Conservation (phyloP, 2,113 vertebrate genomes). For the Ictalurus punctatus region DNA sequence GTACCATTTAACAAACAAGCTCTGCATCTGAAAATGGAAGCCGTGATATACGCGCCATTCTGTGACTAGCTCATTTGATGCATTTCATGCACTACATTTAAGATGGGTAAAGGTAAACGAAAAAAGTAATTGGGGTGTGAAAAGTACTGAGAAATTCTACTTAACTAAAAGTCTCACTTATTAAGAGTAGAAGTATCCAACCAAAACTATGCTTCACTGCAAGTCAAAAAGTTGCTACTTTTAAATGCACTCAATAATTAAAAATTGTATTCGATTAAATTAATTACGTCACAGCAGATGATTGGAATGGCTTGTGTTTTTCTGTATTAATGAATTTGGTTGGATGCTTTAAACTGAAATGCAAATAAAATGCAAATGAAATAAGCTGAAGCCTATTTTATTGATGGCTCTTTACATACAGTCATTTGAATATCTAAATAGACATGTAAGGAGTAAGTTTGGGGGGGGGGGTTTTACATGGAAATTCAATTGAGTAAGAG, state of each 20-base stretch:
- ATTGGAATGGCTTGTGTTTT: background rate
- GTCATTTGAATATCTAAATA: background rate
- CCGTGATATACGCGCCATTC: background rate
- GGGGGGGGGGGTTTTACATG: too few relatives aligned
- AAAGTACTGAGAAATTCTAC: background rate
- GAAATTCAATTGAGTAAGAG: background rate
- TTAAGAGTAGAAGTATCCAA: background rate
- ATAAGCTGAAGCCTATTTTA: background rate
- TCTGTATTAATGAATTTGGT: background rate
- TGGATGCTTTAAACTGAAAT: background rate
- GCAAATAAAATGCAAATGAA: background rate
- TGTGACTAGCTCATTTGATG: slow-evolving; percentile 23
- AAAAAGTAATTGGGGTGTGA: background rate
- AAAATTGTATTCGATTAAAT: background rate
- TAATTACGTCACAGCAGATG: background rate
- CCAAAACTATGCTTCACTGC: background rate
- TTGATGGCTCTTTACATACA: background rate
- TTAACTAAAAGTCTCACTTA: background rate
- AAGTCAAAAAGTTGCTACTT: background rate
- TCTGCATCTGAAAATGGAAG: background rate
- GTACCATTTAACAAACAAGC: slow-evolving; percentile 49
- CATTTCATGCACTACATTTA: slow-evolving; percentile 8
- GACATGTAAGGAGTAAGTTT: background rate
- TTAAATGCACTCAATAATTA: background rate
- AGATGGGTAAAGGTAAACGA: background rate